A percentile compares a stretch with the other conserved stretches of the same genome.
phyloP scores from a whole-genome alignment of 1,140 invertebrate species.

The Drosophila leontia region DNA sequence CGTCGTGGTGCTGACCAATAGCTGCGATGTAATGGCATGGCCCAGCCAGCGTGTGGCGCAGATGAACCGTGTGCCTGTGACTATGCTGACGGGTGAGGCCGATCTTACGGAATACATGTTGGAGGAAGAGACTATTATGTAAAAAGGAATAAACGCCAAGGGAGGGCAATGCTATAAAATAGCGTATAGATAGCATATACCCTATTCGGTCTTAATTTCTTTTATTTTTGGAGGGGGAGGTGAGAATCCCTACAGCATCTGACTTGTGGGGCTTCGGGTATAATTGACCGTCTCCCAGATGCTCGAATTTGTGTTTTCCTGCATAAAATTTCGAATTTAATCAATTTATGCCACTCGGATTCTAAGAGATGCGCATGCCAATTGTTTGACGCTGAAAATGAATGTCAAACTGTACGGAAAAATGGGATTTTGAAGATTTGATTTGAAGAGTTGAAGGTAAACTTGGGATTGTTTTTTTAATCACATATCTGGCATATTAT shows the following conservation, averaged over 20 bases:
- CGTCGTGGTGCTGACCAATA: slow-evolving; percentile 65
- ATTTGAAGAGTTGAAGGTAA: slow-evolving; percentile 17
- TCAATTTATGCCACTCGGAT: slow-evolving; percentile 34
- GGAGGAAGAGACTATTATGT: slow-evolving; percentile 74
- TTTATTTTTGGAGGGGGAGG: neutral
- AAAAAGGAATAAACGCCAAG: neutral
- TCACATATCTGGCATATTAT: no score
- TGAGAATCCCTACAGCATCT: slow-evolving; percentile 16
- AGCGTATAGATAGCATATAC: neutral
- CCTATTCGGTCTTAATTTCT: neutral
- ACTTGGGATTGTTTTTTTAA: neutral
- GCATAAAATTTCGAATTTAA: slow-evolving; percentile 38
- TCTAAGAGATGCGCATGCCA: slow-evolving; percentile 20
- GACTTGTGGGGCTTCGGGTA: slow-evolving; percentile 22
- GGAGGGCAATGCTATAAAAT: neutral
- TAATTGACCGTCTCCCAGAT: slow-evolving; percentile 20
- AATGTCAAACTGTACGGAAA: neutral
- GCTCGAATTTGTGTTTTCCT: slow-evolving; percentile 16
- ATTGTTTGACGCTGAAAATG: neutral
- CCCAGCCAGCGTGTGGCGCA: slow-evolving; percentile 67
- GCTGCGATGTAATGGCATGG: slow-evolving; percentile 69
- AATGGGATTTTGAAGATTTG: neutral
- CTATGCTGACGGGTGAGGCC: slow-evolving; percentile 52
- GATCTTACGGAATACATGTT: slow-evolving; percentile 74
- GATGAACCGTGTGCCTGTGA: slow-evolving; percentile 71